These are phyloP conservation scores for Bothrops jararaca DNA, from an alignment of 2,113 vertebrate species.

Conservation along the genomic window DNA sequence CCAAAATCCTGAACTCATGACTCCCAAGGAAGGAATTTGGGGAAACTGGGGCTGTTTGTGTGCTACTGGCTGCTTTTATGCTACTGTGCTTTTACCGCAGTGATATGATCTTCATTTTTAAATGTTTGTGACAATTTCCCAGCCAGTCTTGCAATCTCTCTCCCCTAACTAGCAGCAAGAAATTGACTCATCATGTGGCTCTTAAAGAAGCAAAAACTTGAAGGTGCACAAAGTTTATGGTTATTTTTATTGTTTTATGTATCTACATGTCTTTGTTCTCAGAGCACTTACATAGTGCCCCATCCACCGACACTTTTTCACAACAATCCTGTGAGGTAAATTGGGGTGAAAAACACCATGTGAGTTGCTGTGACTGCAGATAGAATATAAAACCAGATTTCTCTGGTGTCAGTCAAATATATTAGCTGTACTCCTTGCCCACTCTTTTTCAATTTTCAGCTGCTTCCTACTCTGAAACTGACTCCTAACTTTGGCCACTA, in stretches of 20 bases:
- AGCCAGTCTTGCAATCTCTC: background rate
- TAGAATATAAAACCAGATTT: background rate
- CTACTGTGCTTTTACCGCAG: background rate
- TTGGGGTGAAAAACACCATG: too few relatives aligned
- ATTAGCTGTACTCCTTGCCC: background rate
- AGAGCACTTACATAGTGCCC: background rate
- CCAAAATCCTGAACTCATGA: background rate
- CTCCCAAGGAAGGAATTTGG: background rate
- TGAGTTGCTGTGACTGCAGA: background rate
- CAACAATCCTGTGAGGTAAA: background rate
- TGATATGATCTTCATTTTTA: background rate
- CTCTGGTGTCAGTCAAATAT: background rate
- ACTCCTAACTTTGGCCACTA: background rate
- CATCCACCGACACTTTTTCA: background rate
- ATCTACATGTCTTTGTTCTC: background rate
- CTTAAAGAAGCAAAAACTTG: background rate
- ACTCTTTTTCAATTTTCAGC: background rate
- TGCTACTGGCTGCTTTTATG: background rate
- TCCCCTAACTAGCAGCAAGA: background rate
- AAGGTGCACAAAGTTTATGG: background rate
- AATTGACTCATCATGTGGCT: background rate
- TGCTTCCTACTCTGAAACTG: background rate
- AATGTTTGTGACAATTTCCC: background rate
- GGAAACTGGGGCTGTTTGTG: background rate
- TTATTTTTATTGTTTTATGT: background rate